These are phyloP conservation scores for Chelonoidis abingdonii DNA, from an alignment of 2,113 vertebrate species.

Conservation along the genomic window DNA sequence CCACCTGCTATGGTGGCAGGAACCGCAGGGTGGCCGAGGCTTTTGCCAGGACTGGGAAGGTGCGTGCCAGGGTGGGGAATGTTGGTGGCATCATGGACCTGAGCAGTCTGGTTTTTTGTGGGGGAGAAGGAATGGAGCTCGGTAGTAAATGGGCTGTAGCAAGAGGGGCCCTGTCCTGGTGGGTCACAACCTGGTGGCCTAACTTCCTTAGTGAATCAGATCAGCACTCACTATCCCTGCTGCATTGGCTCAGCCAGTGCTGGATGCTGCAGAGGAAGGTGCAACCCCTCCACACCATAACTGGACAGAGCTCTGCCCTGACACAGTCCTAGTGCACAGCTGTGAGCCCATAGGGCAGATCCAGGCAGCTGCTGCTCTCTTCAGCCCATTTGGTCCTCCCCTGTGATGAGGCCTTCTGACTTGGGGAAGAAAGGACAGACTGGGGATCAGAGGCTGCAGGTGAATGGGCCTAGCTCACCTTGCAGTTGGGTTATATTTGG, in stretches of 20 bases:
- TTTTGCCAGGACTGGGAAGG: conserved; percentile 93
- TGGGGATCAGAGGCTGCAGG: background rate
- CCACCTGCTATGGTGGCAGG: conserved; percentile 95
- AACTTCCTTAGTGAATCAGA: background rate
- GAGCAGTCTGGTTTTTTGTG: background rate
- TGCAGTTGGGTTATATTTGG: background rate
- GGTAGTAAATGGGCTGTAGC: background rate
- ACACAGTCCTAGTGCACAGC: background rate
- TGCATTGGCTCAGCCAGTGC: background rate
- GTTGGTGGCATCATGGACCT: background rate
- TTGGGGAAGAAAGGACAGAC: background rate
- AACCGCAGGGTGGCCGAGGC: conserved; percentile 95
- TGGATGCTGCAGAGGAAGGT: background rate
- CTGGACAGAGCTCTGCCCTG: background rate
- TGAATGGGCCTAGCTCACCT: background rate
- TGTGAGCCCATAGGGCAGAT: background rate
- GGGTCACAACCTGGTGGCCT: background rate
- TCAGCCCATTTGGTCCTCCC: background rate
- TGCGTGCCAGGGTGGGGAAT: conserved; percentile 57
- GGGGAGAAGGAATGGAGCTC: background rate
- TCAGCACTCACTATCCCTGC: background rate
- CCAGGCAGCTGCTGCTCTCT: background rate
- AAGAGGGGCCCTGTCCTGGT: background rate
- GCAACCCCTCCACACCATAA: background rate
- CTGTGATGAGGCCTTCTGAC: background rate